Conservation (phyloP, 1,140 invertebrate species). For the Schmidtea mediterranea region DNA sequence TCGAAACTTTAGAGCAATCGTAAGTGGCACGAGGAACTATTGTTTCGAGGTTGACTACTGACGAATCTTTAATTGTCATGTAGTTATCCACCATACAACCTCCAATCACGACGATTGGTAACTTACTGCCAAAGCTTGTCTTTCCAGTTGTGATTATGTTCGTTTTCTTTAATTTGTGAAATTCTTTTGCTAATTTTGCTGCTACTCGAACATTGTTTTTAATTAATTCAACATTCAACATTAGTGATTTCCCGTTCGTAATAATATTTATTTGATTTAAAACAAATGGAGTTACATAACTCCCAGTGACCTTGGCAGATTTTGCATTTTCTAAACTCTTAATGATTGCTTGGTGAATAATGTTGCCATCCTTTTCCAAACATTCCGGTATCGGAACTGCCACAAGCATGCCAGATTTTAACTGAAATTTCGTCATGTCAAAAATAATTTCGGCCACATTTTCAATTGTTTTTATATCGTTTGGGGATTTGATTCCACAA, state of each 20-base stretch:
- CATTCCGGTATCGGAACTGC: conserved; percentile 59
- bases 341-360: conserved; percentile 40
- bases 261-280: conserved; percentile 43
- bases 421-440: conserved; percentile 25
- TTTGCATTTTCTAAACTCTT: conserved; percentile 39
- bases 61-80: no score
- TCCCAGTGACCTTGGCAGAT: conserved; percentile 40
- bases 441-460: conserved; percentile 44
- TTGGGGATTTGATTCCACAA: conserved; percentile 41
- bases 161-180: conserved; percentile 14
- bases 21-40: no score
- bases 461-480: conserved; percentile 32
- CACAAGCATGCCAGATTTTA: conserved; percentile 53
- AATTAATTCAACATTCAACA: conserved; percentile 58
- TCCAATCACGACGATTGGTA: no score
- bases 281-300: conserved; percentile 69
- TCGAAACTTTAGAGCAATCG: no score
- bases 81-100: no score
- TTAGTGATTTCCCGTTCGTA: conserved; percentile 48
- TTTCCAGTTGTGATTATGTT: no score
- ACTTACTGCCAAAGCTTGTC: no score
- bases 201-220: conserved; percentile 66
- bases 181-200: conserved; percentile 46
- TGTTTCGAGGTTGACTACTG: no score
- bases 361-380: conserved; percentile 30